Base-by-base conservation (phyloP, 2,113 vertebrate species). In the Hirundichthys speculiger region DNA sequence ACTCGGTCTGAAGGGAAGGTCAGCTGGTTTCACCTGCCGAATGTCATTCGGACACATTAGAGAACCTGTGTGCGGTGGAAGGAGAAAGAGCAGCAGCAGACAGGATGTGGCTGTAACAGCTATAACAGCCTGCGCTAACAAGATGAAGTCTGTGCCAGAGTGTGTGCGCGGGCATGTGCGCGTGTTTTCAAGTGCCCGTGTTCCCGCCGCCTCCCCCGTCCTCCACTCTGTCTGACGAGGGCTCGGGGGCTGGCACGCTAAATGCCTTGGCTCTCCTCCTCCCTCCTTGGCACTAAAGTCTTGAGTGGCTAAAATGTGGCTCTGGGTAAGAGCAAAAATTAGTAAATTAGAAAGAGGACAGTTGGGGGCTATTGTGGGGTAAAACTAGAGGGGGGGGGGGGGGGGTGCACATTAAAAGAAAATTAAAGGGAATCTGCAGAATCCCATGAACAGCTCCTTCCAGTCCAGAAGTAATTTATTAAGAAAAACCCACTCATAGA, bases 101-200 rank as follows among this genome's bases (percentile, higher is more conserved):
- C 68, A 41, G 63, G 72, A 77, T 71, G 68, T 70, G 64, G 68
- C 68, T 30, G 61, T 57, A 74, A 62, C 64, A 64, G 68, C 68
- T 30, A 62, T 57, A 74, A 62, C 64, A 64, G 75, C 45, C 59
- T 74, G 75, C 50, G 58, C 73, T 76, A 78, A 84, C 68, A 34
- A 63, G 57, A 79, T 27, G 58, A 61, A 48, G 66, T 6, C 3
- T 10, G 9, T 76, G 82, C 80, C 74, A 84, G 54, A 61, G 73
- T 71, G 60, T 65, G 70, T 18, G 41, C 5, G n/a, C 5, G 41
- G 15, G 41, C 16, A n/a, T 72, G 50, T 69, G 61, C 15, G 21
- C 39, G 30, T 68, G 61, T 53, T 57, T 64, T 69, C 48, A 49
- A 72, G 73, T 47, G 61, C 79, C n/a, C 62, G 40, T 61, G 58